Conservation (phyloP, 2,113 vertebrate genomes). For the Anhinga rufa region DNA sequence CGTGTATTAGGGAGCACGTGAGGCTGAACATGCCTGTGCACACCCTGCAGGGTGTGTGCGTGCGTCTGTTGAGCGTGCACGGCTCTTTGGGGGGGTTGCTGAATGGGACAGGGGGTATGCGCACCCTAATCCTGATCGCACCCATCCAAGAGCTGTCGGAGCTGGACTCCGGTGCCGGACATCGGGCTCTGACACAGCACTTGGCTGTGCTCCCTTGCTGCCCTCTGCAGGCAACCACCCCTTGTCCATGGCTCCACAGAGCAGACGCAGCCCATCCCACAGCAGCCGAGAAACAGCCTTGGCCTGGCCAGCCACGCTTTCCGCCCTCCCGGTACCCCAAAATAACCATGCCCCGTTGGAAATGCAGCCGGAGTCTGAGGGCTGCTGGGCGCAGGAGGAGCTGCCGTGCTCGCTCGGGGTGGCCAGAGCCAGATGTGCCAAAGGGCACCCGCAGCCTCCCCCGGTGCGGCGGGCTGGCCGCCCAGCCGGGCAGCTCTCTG, state of each 20-base stretch:
- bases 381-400: neutral
- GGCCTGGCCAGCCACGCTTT: rapidly evolving
- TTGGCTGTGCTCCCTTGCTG: constrained; percentile 14
- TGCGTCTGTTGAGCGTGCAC: rapidly evolving
- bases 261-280: neutral
- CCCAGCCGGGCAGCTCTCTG: neutral
- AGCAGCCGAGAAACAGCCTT: neutral
- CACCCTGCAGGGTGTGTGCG: rapidly evolving
- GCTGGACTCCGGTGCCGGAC: neutral
- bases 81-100: neutral
- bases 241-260: neutral
- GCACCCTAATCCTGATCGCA: rapidly evolving
- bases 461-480: too few species aligned
- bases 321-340: neutral
- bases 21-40: neutral
- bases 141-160: neutral
- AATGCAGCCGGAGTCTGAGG: rapidly evolving
- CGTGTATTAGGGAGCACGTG: rapidly evolving
- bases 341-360: neutral
- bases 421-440: neutral
- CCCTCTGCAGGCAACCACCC: neutral
- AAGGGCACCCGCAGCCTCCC: neutral
- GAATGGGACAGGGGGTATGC: too few species aligned
- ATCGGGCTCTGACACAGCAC: too few species aligned
- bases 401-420: rapidly evolving